Base-by-base conservation (phyloP, 2,797 vertebrate species). In the Enoplosus armatus region DNA sequence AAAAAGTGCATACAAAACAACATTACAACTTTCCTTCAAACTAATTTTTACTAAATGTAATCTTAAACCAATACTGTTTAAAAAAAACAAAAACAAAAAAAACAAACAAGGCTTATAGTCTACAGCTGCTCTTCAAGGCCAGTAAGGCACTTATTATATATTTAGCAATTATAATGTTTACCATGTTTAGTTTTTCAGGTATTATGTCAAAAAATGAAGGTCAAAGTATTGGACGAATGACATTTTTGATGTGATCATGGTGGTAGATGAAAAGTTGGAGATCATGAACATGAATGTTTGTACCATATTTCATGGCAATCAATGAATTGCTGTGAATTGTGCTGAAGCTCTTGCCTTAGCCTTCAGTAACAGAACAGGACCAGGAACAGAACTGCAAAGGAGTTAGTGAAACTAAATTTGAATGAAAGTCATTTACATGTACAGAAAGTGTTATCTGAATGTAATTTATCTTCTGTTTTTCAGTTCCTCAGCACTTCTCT, bases 361-460 rank as follows among this genome's bases (percentile, higher is more conserved):
- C 45, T 53, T 61, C 43, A 37, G 9, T 7, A 12, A 26, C 54
- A 43, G 22, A 12, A 33, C 54, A 43, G 22, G 18, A 48, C 18
- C 15, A 37, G 50, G 43, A 61, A 20, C 24, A 53, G 29, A 59
- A 15, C 3, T 5, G 2, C 43, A 64, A 22, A 62, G 22, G 5
- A 35, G 18, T 53, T 11, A 24, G 53, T 56, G 48, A 70, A 53
- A 45, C 18, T 11, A 22, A 37, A 68, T 81, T 77, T 64, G n/a
- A 74, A 79, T 66, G n/a, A 8, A 5, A 1, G 20, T 50, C 15
- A 51, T 75, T 62, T 9, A 58, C 39, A 61, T 77, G 14, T 7
- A 6, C 12, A 29, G 29, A 41, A 37, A 18, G 18, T 26, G 29
- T 78, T 63, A 68, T 76, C 74, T 77, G 39, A 73, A 26, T 51